Conservation (phyloP, 2,888 invertebrate species). For the Bellardia bayeri region DNA sequence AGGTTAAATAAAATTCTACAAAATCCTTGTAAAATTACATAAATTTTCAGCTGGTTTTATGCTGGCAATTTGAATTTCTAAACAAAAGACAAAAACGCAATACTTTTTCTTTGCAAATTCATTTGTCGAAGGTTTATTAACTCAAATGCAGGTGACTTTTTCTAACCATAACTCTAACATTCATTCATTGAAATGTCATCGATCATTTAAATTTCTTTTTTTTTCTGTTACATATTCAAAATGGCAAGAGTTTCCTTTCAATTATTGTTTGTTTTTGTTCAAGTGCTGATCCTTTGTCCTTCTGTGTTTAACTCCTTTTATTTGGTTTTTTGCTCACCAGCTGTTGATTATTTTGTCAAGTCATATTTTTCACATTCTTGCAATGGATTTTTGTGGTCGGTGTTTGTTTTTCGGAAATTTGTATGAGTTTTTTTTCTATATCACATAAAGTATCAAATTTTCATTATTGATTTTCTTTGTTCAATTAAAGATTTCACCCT, state of each 20-base stretch:
- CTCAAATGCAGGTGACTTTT: constrained; percentile 62
- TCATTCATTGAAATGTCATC: constrained; percentile 51
- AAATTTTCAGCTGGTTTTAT: constrained; percentile 66
- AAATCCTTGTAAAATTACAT: constrained; percentile 9
- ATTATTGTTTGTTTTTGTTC: constrained; percentile 64
- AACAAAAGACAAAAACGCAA: not conserved
- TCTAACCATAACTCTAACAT: not conserved
- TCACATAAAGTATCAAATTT: constrained; percentile 55
- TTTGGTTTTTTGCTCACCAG: constrained; percentile 36
- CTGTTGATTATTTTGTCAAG: constrained; percentile 61
- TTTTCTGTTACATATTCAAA: constrained; percentile 3
- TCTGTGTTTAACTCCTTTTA: constrained; percentile 55
- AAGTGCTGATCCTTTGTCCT: constrained; percentile 65
- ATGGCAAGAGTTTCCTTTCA: constrained; percentile 35
- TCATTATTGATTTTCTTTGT: constrained; percentile 30
- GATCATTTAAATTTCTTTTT: constrained; percentile 52
- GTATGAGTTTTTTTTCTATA: not conserved
- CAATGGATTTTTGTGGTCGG: constrained; percentile 43
- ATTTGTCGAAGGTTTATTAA: constrained; percentile 34
- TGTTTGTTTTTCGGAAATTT: constrained; percentile 15
- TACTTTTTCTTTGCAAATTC: constrained; percentile 61
- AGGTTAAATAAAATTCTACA: constrained; percentile 24
- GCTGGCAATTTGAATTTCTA: constrained; percentile 39
- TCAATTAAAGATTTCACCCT: constrained; percentile 35
- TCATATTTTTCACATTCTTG: constrained; percentile 24